Base-by-base conservation (phyloP, 2,797 vertebrate genomes). In the Fistularia commersonii region DNA sequence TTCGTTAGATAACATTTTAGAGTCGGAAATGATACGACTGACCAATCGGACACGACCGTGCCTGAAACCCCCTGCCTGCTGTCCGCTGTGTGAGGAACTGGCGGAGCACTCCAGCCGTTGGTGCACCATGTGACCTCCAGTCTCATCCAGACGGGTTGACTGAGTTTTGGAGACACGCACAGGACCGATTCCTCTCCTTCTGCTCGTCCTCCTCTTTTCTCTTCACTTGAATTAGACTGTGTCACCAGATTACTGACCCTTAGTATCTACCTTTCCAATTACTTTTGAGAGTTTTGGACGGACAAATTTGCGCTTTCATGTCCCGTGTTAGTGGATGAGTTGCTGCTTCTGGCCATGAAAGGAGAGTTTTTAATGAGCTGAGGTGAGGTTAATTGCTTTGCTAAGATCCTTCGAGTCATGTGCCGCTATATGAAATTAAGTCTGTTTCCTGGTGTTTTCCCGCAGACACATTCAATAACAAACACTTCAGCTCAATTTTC, bases 241-340 rank as follows among this genome's bases (percentile, higher is more conserved):
- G 86, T 87, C 84, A 82, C 77, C 64, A 79, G 77, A 90, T 88
- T 83, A 81, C 74, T 64, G 63, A 75, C 69, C 80, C 81, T 81
- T 85, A 75, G 70, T 85, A 85, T 86, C 83, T 87, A 89, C 86
- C 89, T 90, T 89, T 85, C 86, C 88, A 92, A 91, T 91, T 90
- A 91, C 86, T 86, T 86, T 87, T 82, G 79, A 87, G 86, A 86
- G 85, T 90, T 90, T 85, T 64, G 78, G 86, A 85, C 72, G 86
- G 83, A 90, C 88, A 90, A 89, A 90, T 90, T 83, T 87, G 75
- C 10, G 66, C 90, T 92, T 92, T 91, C 87, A 91, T 87, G 88
- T 90, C 76, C 73, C 52, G 72, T 88, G 86, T 88, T 85, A 81
- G 79, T 61, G 66, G 88, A 90, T 87, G 85, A 91, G 87, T 85